Base-by-base conservation (phyloP, 2,888 invertebrate genomes). In the Chalcis sispes region DNA sequence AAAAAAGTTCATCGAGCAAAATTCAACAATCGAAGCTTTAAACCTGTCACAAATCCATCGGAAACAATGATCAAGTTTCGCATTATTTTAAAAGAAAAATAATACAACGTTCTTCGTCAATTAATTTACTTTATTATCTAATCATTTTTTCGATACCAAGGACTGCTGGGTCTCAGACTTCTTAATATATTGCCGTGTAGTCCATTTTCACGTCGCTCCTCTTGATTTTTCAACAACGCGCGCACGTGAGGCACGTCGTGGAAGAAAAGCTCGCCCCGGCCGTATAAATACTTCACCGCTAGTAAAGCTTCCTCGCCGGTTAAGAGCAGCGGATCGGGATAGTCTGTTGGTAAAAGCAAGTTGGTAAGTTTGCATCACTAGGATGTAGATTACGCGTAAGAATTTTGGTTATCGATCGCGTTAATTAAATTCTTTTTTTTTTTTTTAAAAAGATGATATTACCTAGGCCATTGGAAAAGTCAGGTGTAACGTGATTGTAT, bases 171-270 rank as follows among this genome's bases (percentile, higher is more conserved):
- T 77, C 93, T 91, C 84, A 93, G 90, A 84, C 93, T 93, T 62
- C 91, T 92, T 67, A 94, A 87, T 27, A 91, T 87, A 83, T 93
- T 91, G 0, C 91, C 92, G 61, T 90, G 88, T 3, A 94, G 89
- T 20, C 92, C 91, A 84, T 93, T 93, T 52, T 89, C 85, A 67
- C 89, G 85, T 73, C 94, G 89, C 25, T 91, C 87, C 73, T 92
- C 90, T 80, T 94, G 93, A 84, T 93, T 92, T 46, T 89, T 89
- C 10, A 93, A 86, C 3, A 94, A 83, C 0, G 93, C 91, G 79
- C 91, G 88, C 29, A 91, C 90, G 84, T 94, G 94, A 0, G 93
- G 93, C 79, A 92, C 91, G 64, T 93, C 91, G 70, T 91, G 90
- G 86, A 92, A 93, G 86, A 92, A 94, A 7, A 92, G 89, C 80